phyloP scores from a whole-genome alignment of 2,113 vertebrate genomes.

The Rattus norvegicus region DNA sequence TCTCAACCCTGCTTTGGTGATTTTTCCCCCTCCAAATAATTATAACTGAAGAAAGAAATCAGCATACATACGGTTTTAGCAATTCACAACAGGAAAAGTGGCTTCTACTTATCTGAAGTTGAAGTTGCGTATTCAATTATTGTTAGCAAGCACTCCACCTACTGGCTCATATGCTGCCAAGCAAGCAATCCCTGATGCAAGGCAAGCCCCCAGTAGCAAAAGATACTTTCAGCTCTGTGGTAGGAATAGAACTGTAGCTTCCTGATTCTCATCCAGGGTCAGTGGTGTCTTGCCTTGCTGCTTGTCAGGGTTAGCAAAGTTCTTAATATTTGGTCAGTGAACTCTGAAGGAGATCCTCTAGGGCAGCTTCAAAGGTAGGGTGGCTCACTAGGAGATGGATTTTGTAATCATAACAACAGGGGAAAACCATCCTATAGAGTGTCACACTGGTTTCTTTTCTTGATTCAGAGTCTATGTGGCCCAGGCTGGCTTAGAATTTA shows the following conservation, averaged over 20 bases:
- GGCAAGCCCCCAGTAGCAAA: constrained; percentile 56
- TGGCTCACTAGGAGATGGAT: constrained; percentile 54
- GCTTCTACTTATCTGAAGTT: constrained; percentile 83
- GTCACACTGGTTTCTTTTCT: background rate
- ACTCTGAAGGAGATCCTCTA: constrained; percentile 42
- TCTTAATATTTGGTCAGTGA: constrained; percentile 62
- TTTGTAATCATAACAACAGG: constrained; percentile 9
- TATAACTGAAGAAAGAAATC: constrained; percentile 84
- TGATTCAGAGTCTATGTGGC: background rate
- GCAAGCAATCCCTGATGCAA: constrained; percentile 77
- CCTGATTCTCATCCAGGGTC: constrained; percentile 27
- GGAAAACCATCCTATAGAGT: background rate
- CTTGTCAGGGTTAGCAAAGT: constrained; percentile 60
- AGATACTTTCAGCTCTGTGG: constrained; percentile 61
- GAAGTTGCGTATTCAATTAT: constrained; percentile 85
- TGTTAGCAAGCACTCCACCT: constrained; percentile 94
- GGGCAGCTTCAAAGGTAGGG: constrained; percentile 48
- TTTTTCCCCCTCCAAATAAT: constrained; percentile 82
- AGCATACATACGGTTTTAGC: constrained; percentile 87
- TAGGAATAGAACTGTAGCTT: constrained; percentile 34
- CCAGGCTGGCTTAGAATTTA: background rate
- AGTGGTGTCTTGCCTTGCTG: constrained; percentile 41
- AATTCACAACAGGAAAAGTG: constrained; percentile 86
- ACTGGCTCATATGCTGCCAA: constrained; percentile 87
- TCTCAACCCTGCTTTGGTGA: constrained; percentile 81